Conservation (phyloP, 2,888 invertebrate species). For the Dusona sp. region DNA sequence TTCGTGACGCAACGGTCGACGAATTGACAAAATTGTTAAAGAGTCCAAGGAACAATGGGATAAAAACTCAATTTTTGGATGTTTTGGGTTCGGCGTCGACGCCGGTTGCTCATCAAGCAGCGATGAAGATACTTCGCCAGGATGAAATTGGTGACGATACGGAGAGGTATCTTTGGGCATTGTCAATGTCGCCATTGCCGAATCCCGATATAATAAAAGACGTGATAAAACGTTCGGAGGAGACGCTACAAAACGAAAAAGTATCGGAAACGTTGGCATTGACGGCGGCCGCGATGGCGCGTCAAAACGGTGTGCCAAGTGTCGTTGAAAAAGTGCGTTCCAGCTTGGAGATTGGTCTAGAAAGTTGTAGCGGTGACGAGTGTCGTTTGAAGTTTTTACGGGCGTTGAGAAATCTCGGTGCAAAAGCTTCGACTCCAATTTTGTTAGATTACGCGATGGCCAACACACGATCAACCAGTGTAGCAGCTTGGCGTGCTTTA, state of each 20-base stretch:
- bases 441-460: constrained; percentile 87
- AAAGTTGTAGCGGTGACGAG: constrained; percentile 86
- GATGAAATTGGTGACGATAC: constrained; percentile 87
- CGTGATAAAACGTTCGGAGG: constrained; percentile 85
- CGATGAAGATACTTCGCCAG: constrained; percentile 87
- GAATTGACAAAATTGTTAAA: constrained; percentile 87
- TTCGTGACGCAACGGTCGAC: constrained; percentile 87
- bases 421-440: constrained; percentile 87
- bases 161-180: constrained; percentile 91
- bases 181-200: constrained; percentile 87
- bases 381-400: constrained; percentile 88
- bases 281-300: constrained; percentile 88
- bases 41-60: constrained; percentile 86
- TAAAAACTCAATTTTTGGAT: constrained; percentile 89
- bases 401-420: constrained; percentile 89
- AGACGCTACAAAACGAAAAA: constrained; percentile 86
- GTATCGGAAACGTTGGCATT: constrained; percentile 89
- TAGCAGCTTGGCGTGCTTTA: constrained; percentile 90
- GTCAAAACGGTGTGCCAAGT: constrained; percentile 74
- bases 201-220: constrained; percentile 87
- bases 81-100: constrained; percentile 90
- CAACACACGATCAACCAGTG: constrained; percentile 86
- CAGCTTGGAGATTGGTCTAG: constrained; percentile 84
- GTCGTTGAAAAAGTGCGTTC: constrained; percentile 78
- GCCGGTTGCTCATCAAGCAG: constrained; percentile 88